phyloP scores from a whole-genome alignment of 2,888 invertebrate species.

The Perdita meconis region DNA sequence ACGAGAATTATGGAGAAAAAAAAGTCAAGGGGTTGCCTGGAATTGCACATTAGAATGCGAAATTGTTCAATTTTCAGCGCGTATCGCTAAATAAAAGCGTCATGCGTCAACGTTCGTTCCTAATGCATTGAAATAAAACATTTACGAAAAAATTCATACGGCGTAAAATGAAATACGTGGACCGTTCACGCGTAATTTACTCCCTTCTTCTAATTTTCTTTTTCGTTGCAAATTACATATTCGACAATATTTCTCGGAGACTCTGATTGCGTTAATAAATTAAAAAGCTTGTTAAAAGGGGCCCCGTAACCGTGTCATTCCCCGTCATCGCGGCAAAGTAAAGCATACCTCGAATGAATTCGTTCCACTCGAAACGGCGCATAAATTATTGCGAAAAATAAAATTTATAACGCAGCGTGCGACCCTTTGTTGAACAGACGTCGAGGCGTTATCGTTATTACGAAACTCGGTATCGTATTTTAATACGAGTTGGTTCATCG shows the following conservation, averaged over 20 bases:
- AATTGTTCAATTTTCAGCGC: neutral
- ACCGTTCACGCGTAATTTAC: neutral
- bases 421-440: slow-evolving; percentile 40
- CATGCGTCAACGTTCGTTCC: neutral
- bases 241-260: neutral
- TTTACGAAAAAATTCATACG: neutral
- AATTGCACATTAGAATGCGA: slow-evolving; percentile 32
- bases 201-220: neutral
- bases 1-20: slow-evolving; percentile 27
- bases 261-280: slow-evolving; percentile 18
- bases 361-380: slow-evolving; percentile 22
- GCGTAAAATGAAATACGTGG: slow-evolving; percentile 2
- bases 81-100: neutral
- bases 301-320: slow-evolving; percentile 22
- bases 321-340: slow-evolving; percentile 2
- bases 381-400: slow-evolving; percentile 56
- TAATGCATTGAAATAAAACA: neutral
- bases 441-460: slow-evolving; percentile 49
- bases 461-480: slow-evolving; percentile 59
- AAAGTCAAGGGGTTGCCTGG: slow-evolving; percentile 8
- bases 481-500: slow-evolving; percentile 74
- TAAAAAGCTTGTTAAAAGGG: slow-evolving; percentile 17
- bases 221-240: neutral
- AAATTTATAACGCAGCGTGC: slow-evolving; percentile 47
- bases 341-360: slow-evolving; percentile 38